Evolutionary conservation across 2,797 vertebrate genomes (phyloP).

Genomic region (Amblyraja radiata): DNA sequence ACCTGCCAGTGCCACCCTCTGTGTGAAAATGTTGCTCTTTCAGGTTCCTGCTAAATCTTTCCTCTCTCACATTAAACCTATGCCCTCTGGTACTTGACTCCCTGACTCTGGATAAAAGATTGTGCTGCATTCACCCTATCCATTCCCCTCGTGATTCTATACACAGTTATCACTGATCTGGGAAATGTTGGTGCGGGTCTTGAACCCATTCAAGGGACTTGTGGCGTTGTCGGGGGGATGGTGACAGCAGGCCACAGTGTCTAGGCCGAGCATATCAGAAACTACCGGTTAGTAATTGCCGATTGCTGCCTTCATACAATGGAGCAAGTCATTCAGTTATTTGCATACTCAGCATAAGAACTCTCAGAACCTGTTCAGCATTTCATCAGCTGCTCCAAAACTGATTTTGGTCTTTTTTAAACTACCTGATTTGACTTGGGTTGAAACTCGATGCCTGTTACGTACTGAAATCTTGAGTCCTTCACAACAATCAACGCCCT

Average conservation of each 20-base stretch:
- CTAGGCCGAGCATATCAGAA: background rate
- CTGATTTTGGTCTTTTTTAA: background rate
- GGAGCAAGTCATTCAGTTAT: background rate
- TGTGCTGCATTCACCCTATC: no score
- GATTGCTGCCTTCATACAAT: background rate
- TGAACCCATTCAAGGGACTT: background rate
- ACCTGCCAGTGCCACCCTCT: no score
- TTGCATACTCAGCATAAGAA: background rate
- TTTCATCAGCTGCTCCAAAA: background rate
- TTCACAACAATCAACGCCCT: background rate
- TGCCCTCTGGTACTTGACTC: no score
- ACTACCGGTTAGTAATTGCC: background rate
- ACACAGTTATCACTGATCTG: background rate
- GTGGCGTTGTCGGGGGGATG: background rate
- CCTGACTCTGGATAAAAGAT: no score
- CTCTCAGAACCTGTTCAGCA: background rate
- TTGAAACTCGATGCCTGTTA: background rate
- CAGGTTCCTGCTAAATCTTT: no score
- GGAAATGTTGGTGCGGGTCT: background rate
- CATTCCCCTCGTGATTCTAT: no score
- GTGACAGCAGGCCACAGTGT: background rate
- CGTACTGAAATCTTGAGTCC: background rate
- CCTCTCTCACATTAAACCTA: no score
- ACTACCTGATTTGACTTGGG: background rate
- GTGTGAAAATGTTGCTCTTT: no score